Percentiles rank a stretch among this genome's conserved stretches.
phyloP scores from a whole-genome alignment of 2,113 vertebrate genomes.

The Sisor rabdophorus region DNA sequence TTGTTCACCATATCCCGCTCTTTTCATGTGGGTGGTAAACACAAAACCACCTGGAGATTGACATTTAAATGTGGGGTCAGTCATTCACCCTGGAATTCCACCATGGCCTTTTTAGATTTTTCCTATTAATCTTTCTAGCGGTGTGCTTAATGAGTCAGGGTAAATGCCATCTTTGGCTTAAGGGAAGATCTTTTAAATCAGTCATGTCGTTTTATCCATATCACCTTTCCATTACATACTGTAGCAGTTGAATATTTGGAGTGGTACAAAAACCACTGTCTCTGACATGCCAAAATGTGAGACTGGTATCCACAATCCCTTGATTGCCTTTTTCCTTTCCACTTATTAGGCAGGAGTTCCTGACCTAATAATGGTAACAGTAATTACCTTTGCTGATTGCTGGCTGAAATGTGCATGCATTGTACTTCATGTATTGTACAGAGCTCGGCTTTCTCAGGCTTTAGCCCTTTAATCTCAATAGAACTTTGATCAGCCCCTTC shows the following conservation, averaged over 20 bases:
- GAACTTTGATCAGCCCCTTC: slow-evolving; percentile 69
- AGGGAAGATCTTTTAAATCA: slow-evolving; percentile 13
- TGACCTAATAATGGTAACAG: slow-evolving; percentile 35
- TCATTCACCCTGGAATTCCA: slow-evolving; percentile 47
- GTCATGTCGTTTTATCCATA: slow-evolving; percentile 3
- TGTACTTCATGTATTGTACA: slow-evolving; percentile 39
- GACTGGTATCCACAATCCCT: slow-evolving; percentile 2
- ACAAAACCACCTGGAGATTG: slow-evolving; percentile 34
- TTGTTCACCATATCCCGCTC: slow-evolving; percentile 62
- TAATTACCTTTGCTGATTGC: slow-evolving; percentile 48
- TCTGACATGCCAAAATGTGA: slow-evolving; percentile 16
- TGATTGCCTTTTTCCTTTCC: slow-evolving; percentile 31
- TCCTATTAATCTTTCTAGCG: slow-evolving; percentile 31
- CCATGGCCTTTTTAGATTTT: slow-evolving; percentile 28
- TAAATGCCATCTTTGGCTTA: slow-evolving; percentile 39
- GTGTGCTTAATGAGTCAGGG: slow-evolving; percentile 29
- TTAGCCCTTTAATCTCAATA: slow-evolving; percentile 65
- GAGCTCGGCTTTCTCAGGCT: slow-evolving; percentile 39
- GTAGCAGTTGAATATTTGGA: not conserved
- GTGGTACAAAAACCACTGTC: slow-evolving; percentile 20
- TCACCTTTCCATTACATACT: slow-evolving; percentile 10
- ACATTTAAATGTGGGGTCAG: slow-evolving; percentile 46
- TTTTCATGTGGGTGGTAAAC: slow-evolving; percentile 50
- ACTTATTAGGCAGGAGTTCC: slow-evolving; percentile 20
- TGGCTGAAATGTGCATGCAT: slow-evolving; percentile 38